Conservation (phyloP, 2,888 invertebrate genomes). For the Fragum sueziense region DNA sequence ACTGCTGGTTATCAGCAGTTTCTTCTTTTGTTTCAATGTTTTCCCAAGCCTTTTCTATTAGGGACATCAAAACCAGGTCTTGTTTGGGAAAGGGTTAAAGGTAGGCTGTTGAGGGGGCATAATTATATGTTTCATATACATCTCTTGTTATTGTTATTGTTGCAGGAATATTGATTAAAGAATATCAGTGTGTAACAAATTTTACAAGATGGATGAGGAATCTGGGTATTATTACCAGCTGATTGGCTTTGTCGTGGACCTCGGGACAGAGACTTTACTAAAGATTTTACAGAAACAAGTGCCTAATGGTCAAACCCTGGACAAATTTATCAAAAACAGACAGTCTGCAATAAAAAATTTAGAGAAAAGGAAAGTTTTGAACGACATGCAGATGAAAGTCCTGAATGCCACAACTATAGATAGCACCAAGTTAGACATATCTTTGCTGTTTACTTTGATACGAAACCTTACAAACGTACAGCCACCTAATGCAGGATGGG, state of each 20-base stretch:
- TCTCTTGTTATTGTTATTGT: too few relatives aligned
- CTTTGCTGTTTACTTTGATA: not conserved
- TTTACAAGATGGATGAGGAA: not conserved
- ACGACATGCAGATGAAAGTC: not conserved
- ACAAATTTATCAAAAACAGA: not conserved
- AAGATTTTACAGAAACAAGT: not conserved
- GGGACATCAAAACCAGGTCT: too few relatives aligned
- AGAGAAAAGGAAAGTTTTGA: not conserved
- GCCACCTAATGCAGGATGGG: not conserved
- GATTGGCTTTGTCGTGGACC: not conserved
- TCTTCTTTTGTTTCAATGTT: too few relatives aligned
- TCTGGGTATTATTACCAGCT: not conserved
- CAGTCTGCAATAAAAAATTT: not conserved
- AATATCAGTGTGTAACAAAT: too few relatives aligned
- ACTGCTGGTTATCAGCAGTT: too few relatives aligned
- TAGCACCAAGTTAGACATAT: not conserved
- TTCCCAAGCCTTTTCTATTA: too few relatives aligned
- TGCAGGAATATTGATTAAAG: too few relatives aligned
- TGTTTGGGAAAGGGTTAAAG: too few relatives aligned
- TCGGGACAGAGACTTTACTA: not conserved
- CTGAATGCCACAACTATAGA: not conserved
- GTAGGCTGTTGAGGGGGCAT: too few relatives aligned
- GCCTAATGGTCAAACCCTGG: not conserved
- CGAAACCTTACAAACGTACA: not conserved
- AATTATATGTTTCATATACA: too few relatives aligned